These are phyloP conservation scores for Drosophila guanche DNA, from an alignment of 1,140 invertebrate genomes.

Conservation along the genomic window DNA sequence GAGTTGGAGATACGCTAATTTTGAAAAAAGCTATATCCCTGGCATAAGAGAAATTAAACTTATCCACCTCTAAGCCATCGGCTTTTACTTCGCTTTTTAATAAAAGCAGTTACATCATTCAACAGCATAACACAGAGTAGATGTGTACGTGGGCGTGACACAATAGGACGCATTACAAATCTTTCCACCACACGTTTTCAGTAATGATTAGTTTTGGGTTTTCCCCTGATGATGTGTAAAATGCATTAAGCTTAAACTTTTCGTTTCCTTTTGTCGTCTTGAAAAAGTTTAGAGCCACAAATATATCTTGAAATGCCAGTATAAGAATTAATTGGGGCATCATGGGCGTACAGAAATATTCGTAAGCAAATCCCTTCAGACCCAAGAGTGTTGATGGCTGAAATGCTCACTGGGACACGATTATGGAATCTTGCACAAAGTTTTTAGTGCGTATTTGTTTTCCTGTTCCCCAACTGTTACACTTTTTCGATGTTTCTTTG, in stretches of 20 bases:
- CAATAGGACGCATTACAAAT: conserved; percentile 44
- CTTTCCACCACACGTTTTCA: conserved; percentile 65
- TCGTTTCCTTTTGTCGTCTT: conserved; percentile 2
- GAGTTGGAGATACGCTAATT: too few species aligned
- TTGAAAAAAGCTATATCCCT: too few species aligned
- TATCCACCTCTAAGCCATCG: too few species aligned
- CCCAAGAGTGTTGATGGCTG: conserved; percentile 4
- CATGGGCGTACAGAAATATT: conserved; percentile 15
- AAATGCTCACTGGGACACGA: conserved; percentile 37
- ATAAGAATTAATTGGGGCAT: conserved; percentile 47
- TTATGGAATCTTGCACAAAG: conserved; percentile 25
- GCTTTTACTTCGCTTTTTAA: too few species aligned
- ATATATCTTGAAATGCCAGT: conserved; percentile 55
- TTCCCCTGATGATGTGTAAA: conserved; percentile 19
- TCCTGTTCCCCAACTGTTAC: conserved; percentile 22
- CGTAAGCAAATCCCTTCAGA: conserved; percentile 35
- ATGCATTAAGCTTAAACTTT: conserved; percentile 49
- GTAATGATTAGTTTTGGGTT: conserved; percentile 69
- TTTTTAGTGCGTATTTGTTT: conserved; percentile 46
- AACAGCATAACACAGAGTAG: too few species aligned
- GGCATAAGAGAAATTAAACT: too few species aligned
- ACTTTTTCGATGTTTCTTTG: conserved; percentile 24
- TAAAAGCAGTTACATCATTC: too few species aligned
- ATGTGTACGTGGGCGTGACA: conserved; percentile 26
- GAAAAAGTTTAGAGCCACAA: conserved; percentile 48